Evolutionary conservation across 2,888 invertebrate species (phyloP).

Genomic region (Eristalinus aeneus): DNA sequence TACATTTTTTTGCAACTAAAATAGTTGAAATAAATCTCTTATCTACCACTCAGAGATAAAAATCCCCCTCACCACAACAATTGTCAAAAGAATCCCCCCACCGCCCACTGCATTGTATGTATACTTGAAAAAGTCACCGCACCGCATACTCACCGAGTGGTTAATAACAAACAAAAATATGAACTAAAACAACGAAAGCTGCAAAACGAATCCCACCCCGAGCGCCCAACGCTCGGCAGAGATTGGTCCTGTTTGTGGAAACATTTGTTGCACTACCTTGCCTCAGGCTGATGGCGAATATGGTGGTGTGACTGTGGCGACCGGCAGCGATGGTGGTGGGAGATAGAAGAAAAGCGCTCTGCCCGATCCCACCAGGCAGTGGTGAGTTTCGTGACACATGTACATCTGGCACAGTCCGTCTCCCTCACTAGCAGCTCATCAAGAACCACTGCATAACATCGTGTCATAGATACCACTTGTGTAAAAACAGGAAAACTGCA

Average conservation of each 20-base stretch:
- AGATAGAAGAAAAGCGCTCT: conserved; percentile 45
- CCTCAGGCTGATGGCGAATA: neutral
- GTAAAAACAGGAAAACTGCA: neutral
- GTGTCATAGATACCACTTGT: conserved; percentile 40
- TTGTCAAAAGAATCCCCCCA: neutral
- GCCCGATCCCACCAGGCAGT: conserved; percentile 28
- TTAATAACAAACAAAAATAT: conserved; percentile 1
- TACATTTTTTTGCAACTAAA: neutral
- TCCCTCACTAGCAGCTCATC: conserved; percentile 42
- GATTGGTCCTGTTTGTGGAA: neutral
- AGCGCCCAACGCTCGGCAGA: neutral
- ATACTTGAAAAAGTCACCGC: neutral
- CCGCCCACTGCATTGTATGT: neutral
- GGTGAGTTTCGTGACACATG: conserved; percentile 54
- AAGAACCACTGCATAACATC: conserved; percentile 47
- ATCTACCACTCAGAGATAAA: neutral
- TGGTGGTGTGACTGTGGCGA: neutral
- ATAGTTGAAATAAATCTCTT: neutral
- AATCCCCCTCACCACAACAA: neutral
- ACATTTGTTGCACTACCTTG: conserved; percentile 57
- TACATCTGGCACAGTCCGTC: conserved; percentile 46
- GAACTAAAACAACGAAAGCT: neutral
- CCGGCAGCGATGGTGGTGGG: neutral
- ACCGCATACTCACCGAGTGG: conserved; percentile 20
- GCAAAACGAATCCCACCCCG: conserved; percentile 35